Evolutionary conservation across 2,888 invertebrate species (phyloP).

Genomic region (Quadriops clusia): DNA sequence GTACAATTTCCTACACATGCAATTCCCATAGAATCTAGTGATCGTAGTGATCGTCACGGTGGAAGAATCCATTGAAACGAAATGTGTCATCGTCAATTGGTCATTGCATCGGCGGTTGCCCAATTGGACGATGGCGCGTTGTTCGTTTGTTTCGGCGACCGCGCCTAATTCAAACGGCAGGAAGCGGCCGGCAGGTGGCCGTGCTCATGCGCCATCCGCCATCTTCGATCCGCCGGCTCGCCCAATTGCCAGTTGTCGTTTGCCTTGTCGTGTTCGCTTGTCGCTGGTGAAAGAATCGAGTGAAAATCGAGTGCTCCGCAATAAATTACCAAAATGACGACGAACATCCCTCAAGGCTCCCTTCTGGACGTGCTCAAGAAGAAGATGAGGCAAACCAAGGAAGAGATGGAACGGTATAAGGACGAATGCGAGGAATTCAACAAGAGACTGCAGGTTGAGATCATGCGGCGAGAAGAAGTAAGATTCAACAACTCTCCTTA

Average conservation of each 20-base stretch:
- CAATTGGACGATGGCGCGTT: no score
- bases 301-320: no score
- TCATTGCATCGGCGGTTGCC: no score
- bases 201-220: constrained; percentile 33
- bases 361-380: constrained; percentile 96
- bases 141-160: no score
- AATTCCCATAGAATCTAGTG: no score
- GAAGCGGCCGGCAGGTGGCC: constrained; percentile 26
- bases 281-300: constrained; percentile 16
- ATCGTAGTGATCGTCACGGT: no score
- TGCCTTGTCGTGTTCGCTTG: constrained; percentile 19
- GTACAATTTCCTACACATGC: no score
- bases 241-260: constrained; percentile 32
- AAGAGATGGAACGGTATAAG: constrained; percentile 97
- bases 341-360: constrained; percentile 83
- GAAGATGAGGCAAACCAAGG: constrained; percentile 98
- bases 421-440: constrained; percentile 95
- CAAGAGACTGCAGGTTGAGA: constrained; percentile 89
- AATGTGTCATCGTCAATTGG: no score
- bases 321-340: constrained; percentile 53
- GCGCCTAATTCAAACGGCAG: constrained; percentile 16
- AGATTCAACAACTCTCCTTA: no score
- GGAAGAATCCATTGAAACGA: no score
- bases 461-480: constrained; percentile 97
- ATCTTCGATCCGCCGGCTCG: constrained; percentile 31